These are phyloP conservation scores for Sardinella longiceps DNA, from an alignment of 2,797 vertebrate genomes.

Conservation along the genomic window DNA sequence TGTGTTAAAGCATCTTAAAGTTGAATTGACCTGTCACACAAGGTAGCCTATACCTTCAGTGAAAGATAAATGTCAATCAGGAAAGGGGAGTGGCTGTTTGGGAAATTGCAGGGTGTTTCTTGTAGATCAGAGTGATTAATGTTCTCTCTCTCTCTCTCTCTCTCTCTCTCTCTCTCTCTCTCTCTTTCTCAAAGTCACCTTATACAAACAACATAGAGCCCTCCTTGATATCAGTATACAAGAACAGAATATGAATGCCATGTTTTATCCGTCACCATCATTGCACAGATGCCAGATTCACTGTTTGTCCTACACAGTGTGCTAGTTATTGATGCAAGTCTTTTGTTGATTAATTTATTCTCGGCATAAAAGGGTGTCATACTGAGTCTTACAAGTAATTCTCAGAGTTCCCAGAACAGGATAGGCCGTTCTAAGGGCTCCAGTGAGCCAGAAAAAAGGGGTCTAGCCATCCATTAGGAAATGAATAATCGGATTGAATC, in stretches of 20 bases:
- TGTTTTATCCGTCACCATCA: too few relatives aligned
- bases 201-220: background rate
- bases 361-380: background rate
- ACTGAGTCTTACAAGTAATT: background rate
- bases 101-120: background rate
- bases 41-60: background rate
- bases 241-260: too few relatives aligned
- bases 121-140: background rate
- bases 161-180: too few relatives aligned
- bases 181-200: background rate
- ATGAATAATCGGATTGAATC: conserved; percentile 53
- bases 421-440: conserved; percentile 54
- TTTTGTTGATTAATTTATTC: background rate
- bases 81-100: background rate
- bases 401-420: conserved; percentile 34
- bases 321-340: background rate
- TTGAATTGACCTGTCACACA: background rate
- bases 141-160: too few relatives aligned
- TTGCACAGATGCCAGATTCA: background rate
- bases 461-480: conserved; percentile 57
- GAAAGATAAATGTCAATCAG: background rate
- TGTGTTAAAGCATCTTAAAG: background rate
- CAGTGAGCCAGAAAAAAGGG: conserved; percentile 60
- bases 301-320: background rate
- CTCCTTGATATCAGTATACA: too few relatives aligned